Evolutionary conservation across 2,797 vertebrate species (phyloP).

Genomic region (Sphenopsis melanotis): DNA sequence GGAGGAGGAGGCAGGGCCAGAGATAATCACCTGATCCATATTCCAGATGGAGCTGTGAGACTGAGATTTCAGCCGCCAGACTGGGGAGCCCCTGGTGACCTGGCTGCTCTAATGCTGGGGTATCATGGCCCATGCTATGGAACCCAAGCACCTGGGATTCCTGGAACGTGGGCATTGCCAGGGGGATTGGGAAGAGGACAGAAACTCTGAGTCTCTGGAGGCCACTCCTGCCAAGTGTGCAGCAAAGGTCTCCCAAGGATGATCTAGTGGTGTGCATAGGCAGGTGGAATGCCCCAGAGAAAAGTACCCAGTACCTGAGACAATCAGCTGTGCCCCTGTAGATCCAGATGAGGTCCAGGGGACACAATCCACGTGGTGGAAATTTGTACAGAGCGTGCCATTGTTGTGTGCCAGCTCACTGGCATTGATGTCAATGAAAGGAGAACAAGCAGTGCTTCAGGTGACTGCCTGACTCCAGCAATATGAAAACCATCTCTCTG

Average conservation of each 20-base stretch:
- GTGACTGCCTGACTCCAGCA: neutral
- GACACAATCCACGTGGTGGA: neutral
- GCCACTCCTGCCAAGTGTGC: neutral
- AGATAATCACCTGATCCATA: neutral
- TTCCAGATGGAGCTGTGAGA: rapidly evolving
- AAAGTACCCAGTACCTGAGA: neutral
- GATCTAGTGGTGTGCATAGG: too few relatives aligned
- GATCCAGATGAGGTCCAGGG: neutral
- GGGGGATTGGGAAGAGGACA: neutral
- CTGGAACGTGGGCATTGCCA: neutral
- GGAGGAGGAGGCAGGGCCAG: neutral
- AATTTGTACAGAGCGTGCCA: rapidly evolving
- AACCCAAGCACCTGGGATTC: neutral
- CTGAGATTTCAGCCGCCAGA: rapidly evolving
- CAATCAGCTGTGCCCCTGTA: neutral
- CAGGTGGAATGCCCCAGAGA: rapidly evolving
- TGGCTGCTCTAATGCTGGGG: neutral
- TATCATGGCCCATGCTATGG: too few relatives aligned
- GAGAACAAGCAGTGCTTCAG: neutral
- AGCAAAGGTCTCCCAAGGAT: neutral
- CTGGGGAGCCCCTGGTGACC: neutral
- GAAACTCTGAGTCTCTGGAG: neutral
- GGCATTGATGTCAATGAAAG: neutral
- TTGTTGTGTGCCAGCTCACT: neutral
- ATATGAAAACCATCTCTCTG: neutral